Evolutionary conservation across 2,797 vertebrate genomes (phyloP).

Genomic region (Rhadinocentrus ornatus): DNA sequence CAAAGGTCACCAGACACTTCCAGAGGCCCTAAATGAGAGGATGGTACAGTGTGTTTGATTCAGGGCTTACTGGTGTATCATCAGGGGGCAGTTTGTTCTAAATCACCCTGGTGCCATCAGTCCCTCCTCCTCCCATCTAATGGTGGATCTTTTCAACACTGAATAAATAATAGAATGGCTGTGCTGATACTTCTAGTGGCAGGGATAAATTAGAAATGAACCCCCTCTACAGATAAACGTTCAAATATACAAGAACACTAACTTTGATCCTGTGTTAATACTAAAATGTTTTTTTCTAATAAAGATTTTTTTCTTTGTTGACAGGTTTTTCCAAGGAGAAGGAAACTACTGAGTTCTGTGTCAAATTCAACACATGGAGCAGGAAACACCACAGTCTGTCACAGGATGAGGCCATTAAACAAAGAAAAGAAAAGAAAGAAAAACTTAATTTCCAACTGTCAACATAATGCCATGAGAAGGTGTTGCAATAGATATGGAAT

Average conservation of each 20-base stretch:
- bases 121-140: conserved; percentile 57
- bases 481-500: background rate
- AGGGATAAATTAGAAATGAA: conserved; percentile 57
- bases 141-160: conserved; percentile 70
- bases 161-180: conserved; percentile 66
- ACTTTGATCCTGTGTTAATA: background rate
- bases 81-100: conserved; percentile 71
- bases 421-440: background rate
- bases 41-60: conserved; percentile 47
- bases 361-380: too few species aligned
- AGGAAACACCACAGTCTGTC: background rate
- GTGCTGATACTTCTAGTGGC: conserved; percentile 31
- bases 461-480: background rate
- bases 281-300: background rate
- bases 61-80: conserved; percentile 67
- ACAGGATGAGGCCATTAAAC: background rate
- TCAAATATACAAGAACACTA: conserved; percentile 9
- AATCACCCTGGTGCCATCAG: conserved; percentile 68
- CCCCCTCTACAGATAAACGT: conserved; percentile 18
- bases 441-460: background rate
- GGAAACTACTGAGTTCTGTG: too few species aligned
- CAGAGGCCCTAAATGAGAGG: conserved; percentile 42
- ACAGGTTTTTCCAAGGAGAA: too few species aligned
- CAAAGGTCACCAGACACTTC: conserved; percentile 70
- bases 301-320: too few species aligned